These are phyloP conservation scores for Gymnogyps californianus DNA, from an alignment of 2,113 vertebrate species.

Conservation along the genomic window DNA sequence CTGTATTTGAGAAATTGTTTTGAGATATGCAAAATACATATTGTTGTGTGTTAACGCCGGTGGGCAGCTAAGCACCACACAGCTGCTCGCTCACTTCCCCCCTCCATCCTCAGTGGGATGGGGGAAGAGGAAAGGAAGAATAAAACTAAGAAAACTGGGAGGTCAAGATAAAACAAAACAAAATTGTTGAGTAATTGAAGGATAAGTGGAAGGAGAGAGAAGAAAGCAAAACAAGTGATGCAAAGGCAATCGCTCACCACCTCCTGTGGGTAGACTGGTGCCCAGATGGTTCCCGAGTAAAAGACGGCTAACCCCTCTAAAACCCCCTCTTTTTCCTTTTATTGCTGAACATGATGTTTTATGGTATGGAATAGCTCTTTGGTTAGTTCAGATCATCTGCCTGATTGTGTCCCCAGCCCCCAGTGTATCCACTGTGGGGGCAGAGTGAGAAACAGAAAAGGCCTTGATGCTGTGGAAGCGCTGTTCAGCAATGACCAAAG, in stretches of 20 bases:
- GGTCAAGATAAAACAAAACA: background rate
- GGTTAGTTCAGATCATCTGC: background rate
- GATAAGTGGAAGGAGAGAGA: background rate
- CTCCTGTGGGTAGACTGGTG: background rate
- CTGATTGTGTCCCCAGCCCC: background rate
- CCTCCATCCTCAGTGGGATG: background rate
- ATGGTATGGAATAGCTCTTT: background rate
- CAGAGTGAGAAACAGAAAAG: background rate
- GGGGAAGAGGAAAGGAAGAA: background rate
- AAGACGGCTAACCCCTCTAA: background rate
- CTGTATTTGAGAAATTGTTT: background rate
- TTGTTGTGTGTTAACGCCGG: background rate
- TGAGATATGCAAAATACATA: background rate
- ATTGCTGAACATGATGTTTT: background rate
- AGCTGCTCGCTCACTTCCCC: background rate
- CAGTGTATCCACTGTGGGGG: no score
- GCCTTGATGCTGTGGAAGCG: background rate
- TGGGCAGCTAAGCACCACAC: background rate
- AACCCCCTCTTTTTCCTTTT: background rate
- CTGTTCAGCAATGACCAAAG: background rate
- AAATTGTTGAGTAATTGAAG: background rate
- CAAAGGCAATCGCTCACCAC: background rate
- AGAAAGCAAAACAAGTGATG: background rate
- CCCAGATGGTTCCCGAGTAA: background rate
- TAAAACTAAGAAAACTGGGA: background rate